Percentiles rank a stretch among this genome's conserved stretches.
Evolutionary conservation across 2,113 vertebrate genomes (phyloP).

Genomic region (Saimiri boliviensis): DNA sequence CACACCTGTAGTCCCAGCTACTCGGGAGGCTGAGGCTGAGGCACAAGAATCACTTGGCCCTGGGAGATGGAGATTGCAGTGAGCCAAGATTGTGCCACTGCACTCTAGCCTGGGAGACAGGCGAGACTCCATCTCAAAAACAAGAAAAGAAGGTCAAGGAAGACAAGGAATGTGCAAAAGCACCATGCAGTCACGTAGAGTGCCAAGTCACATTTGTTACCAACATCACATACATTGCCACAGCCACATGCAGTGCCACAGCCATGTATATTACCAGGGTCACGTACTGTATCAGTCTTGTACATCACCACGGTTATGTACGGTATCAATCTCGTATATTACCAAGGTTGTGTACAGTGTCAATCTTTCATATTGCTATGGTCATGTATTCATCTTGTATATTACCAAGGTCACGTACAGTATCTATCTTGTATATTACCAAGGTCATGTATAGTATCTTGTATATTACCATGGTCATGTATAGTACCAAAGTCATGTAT

Average conservation of each 20-base stretch:
- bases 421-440: neutral
- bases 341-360: too few relatives aligned
- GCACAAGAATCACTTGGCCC: too few relatives aligned
- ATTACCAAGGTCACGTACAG: neutral
- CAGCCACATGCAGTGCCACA: neutral
- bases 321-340: neutral
- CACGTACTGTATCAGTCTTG: neutral
- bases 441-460: neutral
- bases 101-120: too few relatives aligned
- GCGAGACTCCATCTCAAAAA: neutral
- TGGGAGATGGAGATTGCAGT: too few relatives aligned
- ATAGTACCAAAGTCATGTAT: neutral
- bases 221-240: neutral
- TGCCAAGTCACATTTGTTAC: too few relatives aligned
- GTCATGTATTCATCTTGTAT: too few relatives aligned
- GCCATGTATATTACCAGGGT: too few relatives aligned
- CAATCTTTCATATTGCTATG: too few relatives aligned
- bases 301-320: neutral
- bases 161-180: rapidly evolving
- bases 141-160: neutral
- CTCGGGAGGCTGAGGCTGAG: too few relatives aligned
- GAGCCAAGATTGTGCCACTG: too few relatives aligned
- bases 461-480: neutral
- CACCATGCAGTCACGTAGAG: rapidly evolving
- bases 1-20: too few relatives aligned